Evolutionary conservation across 2,888 invertebrate genomes (phyloP), one percentile per base, ranked within the genome.

Genomic region (Philereme vetulata): DNA sequence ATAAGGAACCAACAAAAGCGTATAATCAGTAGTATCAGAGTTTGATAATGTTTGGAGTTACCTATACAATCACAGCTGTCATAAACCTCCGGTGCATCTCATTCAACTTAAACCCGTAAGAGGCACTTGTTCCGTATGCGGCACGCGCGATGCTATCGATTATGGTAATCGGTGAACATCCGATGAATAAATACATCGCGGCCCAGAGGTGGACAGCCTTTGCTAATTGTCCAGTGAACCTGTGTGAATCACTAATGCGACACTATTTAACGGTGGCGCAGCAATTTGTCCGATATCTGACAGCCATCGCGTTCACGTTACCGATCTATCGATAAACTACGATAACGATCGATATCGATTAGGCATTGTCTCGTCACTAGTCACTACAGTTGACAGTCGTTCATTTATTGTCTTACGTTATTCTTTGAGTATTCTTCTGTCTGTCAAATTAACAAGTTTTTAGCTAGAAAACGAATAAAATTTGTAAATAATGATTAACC

Each of bases 161-260:
- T 91, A 91, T 91, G 91, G 89, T 91, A 91, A 92, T 92, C 91
- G 81, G 72, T 85, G 82, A 80, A 89, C 91, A 90, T 89, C 89
- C 90, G 91, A 90, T 91, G 90, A 92, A 92, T 92, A 89, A 85
- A 89, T 88, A 89, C 85, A 85, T 77, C 81, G 82, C 76, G 78
- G 81, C 84, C 82, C 84, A 88, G 88, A 90, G 91, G 91, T 92
- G 85, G 89, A 90, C 91, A 91, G 90, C 91, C 91, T 91, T 89
- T 88, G 87, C 91, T 92, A 92, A 91, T 92, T 91, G 90, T 88
- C 85, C 88, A 85, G 82, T 88, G 88, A 88, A 89, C 90, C 77
- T 88, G 79, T 76, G 81, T 89, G 90, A 90, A 88, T 90, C 86
- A 87, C 78, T 89, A 86, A 89, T 86, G 80, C 72, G 79, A 72